Evolutionary conservation across 2,888 invertebrate genomes (phyloP).

Genomic region (Arrhopalites spinosus): DNA sequence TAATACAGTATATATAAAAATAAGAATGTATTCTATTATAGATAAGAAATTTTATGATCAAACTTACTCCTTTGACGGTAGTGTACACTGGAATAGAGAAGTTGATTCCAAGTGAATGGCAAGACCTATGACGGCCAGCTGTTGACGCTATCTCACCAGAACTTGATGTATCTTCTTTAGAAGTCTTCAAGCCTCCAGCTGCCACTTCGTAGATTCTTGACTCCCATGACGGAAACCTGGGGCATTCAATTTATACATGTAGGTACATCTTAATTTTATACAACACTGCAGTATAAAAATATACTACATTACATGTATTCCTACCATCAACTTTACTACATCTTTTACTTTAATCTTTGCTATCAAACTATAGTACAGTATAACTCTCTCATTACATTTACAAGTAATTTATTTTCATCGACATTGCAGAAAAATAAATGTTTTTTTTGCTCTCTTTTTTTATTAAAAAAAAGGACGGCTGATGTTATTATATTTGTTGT

Average conservation of each 20-base stretch:
- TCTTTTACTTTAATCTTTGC: too few species aligned
- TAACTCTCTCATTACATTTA: background rate
- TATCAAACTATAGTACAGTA: background rate
- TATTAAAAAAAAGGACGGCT: too few species aligned
- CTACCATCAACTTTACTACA: too few species aligned
- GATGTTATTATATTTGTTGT: too few species aligned
- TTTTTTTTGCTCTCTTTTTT: too few species aligned
- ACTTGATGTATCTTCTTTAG: constrained; percentile 47
- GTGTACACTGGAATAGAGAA: constrained; percentile 84
- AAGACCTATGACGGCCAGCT: constrained; percentile 51
- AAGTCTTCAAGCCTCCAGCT: constrained; percentile 57
- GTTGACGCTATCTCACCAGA: constrained; percentile 47
- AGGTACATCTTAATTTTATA: background rate
- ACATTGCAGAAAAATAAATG: background rate
- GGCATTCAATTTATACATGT: constrained; percentile 21
- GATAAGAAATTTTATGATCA: background rate
- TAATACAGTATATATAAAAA: background rate
- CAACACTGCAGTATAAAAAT: background rate
- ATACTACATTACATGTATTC: background rate
- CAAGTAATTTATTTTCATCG: background rate
- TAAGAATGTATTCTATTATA: background rate
- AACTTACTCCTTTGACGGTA: constrained; percentile 85
- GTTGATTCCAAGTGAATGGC: constrained; percentile 56
- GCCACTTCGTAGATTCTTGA: constrained; percentile 91
- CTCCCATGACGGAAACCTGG: constrained; percentile 85